Evolutionary conservation across 2,797 vertebrate genomes (phyloP).

Genomic region (Chelonia mydas): DNA sequence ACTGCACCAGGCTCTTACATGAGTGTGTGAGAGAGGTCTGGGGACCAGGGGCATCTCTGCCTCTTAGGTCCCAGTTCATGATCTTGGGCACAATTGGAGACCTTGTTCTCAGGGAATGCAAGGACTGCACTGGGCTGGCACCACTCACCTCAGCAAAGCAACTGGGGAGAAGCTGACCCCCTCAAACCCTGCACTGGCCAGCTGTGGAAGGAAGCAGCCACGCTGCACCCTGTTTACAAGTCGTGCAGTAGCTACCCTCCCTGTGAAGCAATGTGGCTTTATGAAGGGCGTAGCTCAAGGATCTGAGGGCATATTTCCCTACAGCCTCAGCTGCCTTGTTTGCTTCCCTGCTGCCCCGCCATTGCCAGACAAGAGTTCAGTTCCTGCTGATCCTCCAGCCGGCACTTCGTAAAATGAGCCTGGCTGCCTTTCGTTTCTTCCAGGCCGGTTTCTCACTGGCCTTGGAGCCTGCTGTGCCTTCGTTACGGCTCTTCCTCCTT

Average conservation of each 20-base stretch:
- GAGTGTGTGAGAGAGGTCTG: not conserved
- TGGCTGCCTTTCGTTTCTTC: not conserved
- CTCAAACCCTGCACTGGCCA: not conserved
- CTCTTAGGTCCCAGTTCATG: not conserved
- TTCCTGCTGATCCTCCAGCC: not conserved
- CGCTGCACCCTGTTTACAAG: not conserved
- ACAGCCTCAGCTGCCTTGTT: not conserved
- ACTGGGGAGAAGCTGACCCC: not conserved
- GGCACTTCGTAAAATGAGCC: not conserved
- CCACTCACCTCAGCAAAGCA: not conserved
- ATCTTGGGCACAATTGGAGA: not conserved
- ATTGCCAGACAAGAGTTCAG: not conserved
- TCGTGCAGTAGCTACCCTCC: too few relatives aligned
- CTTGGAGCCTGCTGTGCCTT: not conserved
- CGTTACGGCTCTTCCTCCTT: not conserved
- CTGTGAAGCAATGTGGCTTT: not conserved
- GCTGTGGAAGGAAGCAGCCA: not conserved
- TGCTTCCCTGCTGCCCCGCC: not conserved
- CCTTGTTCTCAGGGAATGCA: not conserved
- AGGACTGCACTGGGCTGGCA: not conserved
- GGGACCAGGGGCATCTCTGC: not conserved
- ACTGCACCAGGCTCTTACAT: not conserved
- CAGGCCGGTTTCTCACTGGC: not conserved
- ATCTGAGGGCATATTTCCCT: not conserved
- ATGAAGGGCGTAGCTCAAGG: not conserved